These are phyloP conservation scores for Helogale parvula DNA, from an alignment of 2,113 vertebrate genomes.

Conservation along the genomic window DNA sequence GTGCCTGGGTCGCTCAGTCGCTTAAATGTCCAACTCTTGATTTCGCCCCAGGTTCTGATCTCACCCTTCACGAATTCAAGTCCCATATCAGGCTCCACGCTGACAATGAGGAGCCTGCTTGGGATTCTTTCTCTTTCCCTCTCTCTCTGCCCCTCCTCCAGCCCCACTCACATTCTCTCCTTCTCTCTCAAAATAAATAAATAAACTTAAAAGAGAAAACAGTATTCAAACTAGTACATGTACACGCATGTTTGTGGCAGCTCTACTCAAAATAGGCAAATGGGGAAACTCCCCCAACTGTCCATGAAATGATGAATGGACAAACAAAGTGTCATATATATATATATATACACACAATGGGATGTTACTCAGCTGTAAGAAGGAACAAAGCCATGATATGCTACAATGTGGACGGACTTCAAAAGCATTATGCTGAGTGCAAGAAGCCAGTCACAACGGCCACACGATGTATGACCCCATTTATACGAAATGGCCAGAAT, in stretches of 20 bases:
- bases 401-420: not conserved
- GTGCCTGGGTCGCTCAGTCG: too few species aligned
- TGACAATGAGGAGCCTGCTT: too few species aligned
- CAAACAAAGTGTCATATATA: not conserved
- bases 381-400: not conserved
- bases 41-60: too few species aligned
- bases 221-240: not conserved
- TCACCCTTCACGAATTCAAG: too few species aligned
- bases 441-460: not conserved
- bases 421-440: not conserved
- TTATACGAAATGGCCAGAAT: not conserved
- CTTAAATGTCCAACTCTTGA: too few species aligned
- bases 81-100: too few species aligned
- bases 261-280: not conserved
- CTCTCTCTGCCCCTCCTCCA: too few species aligned
- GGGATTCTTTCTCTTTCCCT: too few species aligned
- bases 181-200: too few species aligned
- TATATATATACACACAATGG: not conserved
- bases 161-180: too few species aligned
- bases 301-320: not conserved
- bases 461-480: rapidly evolving
- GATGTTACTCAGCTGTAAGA: not conserved
- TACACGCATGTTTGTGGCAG: not conserved
- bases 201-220: not conserved
- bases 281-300: not conserved